phyloP scores from a whole-genome alignment of 2,888 invertebrate species.

The Cephalotes varians region DNA sequence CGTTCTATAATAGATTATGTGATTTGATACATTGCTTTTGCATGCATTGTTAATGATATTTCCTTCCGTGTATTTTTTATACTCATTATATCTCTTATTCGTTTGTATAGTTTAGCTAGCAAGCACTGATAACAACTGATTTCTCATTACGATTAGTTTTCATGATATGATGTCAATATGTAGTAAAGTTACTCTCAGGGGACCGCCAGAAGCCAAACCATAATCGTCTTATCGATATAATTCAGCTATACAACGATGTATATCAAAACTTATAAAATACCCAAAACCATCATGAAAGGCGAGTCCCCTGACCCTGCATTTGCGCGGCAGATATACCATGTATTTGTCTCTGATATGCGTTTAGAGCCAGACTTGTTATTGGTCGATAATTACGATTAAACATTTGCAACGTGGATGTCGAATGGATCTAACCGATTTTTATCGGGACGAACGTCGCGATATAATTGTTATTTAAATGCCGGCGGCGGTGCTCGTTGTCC shows the following conservation, averaged over 20 bases:
- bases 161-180: constrained; percentile 84
- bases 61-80: constrained; percentile 72
- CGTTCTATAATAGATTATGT: constrained; percentile 81
- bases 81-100: constrained; percentile 70
- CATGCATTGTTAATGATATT: constrained; percentile 82
- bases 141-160: constrained; percentile 76
- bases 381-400: constrained; percentile 78
- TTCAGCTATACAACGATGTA: constrained; percentile 82
- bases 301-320: constrained; percentile 77
- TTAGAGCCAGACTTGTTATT: constrained; percentile 84
- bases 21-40: constrained; percentile 84
- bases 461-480: constrained; percentile 81
- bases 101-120: constrained; percentile 80
- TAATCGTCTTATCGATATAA: constrained; percentile 78
- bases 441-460: constrained; percentile 22
- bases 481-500: constrained; percentile 83
- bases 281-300: constrained; percentile 81
- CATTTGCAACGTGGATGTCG: constrained; percentile 50
- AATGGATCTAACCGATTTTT: constrained; percentile 9
- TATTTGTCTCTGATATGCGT: constrained; percentile 84
- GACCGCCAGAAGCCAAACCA: constrained; percentile 79
- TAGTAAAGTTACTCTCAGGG: constrained; percentile 80
- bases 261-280: constrained; percentile 86
- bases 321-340: constrained; percentile 71
- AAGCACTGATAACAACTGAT: constrained; percentile 84